Conservation (phyloP, 2,113 vertebrate genomes). For the Xerus inauris region DNA sequence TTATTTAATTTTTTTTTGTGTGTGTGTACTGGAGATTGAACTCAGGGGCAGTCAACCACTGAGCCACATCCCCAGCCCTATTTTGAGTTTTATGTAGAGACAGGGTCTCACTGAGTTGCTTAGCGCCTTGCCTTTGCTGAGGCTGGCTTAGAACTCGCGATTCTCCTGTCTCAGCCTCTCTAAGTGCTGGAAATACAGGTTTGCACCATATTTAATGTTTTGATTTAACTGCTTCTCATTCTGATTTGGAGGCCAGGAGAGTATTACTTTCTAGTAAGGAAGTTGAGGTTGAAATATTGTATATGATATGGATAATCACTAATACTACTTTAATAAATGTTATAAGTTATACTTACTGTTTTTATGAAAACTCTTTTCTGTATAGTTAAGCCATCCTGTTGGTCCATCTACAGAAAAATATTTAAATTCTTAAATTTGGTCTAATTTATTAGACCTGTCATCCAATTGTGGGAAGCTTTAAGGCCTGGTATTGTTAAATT, state of each 20-base stretch:
- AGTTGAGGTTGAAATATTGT: neutral
- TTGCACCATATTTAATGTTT: no score
- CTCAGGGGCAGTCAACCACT: no score
- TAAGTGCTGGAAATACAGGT: no score
- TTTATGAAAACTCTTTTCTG: neutral
- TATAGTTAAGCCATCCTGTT: neutral
- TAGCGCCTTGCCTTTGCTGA: no score
- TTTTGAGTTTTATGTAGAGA: no score
- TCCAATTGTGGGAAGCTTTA: constrained; percentile 11
- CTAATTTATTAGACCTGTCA: neutral
- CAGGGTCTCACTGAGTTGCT: no score
- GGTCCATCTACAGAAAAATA: neutral
- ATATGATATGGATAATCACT: neutral
- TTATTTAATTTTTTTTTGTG: neutral
- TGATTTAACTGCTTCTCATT: neutral
- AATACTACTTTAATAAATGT: neutral
- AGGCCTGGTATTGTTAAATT: neutral
- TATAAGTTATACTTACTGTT: neutral
- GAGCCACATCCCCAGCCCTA: no score
- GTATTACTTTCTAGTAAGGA: constrained; percentile 15
- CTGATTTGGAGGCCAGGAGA: neutral
- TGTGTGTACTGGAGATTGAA: no score
- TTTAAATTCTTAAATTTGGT: constrained; percentile 29
- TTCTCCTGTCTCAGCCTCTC: no score
- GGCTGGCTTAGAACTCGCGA: no score